phyloP scores from a whole-genome alignment of 2,113 vertebrate species.

The Hemibagrus wyckioides region DNA sequence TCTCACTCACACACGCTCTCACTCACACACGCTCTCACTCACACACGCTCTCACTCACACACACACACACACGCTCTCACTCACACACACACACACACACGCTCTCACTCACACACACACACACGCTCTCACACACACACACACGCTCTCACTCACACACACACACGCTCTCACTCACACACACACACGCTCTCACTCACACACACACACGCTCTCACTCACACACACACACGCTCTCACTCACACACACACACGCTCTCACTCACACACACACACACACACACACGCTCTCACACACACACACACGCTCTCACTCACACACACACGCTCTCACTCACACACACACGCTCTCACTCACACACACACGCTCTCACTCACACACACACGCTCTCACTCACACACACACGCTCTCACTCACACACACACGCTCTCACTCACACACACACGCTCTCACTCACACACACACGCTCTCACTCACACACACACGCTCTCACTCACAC shows the following conservation, averaged over 20 bases:
- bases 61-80: no score
- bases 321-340: no score
- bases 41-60: not conserved
- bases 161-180: not conserved
- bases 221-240: not conserved
- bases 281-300: no score
- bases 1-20: not conserved
- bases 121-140: not conserved
- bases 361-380: not conserved
- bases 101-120: no score
- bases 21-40: no score
- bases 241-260: no score
- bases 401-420: not conserved
- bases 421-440: not conserved
- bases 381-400: not conserved
- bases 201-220: no score
- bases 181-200: not conserved
- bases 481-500: not conserved
- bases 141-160: no score
- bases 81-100: no score
- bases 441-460: not conserved
- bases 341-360: not conserved
- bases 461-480: not conserved
- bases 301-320: not conserved
- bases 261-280: not conserved